Conservation (phyloP, 2,113 vertebrate genomes). For the Murina feae region DNA sequence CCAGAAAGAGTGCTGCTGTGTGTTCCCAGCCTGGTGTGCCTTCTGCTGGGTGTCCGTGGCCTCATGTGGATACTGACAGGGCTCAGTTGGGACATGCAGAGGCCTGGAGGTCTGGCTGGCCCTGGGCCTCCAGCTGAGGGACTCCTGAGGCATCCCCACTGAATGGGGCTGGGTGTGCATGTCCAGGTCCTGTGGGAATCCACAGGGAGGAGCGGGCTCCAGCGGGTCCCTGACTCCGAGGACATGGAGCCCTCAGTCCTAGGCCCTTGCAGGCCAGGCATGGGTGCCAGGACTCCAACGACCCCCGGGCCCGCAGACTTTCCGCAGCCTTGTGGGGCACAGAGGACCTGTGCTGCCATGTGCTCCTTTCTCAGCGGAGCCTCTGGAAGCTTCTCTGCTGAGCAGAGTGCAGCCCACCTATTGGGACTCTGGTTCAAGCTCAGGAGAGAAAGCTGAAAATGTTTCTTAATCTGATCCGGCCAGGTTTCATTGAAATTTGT, state of each 20-base stretch:
- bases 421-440: background rate
- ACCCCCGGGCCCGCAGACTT: background rate
- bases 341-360: background rate
- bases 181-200: constrained; percentile 72
- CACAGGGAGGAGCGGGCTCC: constrained; percentile 87
- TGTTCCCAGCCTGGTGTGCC: background rate
- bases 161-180: too few species aligned
- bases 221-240: background rate
- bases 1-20: background rate
- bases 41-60: background rate
- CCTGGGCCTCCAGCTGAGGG: background rate
- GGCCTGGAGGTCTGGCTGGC: background rate
- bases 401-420: background rate
- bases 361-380: background rate
- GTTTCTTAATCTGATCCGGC: background rate
- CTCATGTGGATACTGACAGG: background rate
- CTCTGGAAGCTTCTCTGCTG: background rate
- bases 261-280: background rate
- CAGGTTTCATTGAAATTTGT: background rate
- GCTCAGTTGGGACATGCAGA: background rate
- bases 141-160: accelerated
- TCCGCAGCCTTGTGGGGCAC: accelerated
- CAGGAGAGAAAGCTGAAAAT: background rate
- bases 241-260: too few species aligned
- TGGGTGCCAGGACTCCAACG: background rate